Conservation (phyloP, 1,140 invertebrate genomes). For the Penaeus indicus region DNA sequence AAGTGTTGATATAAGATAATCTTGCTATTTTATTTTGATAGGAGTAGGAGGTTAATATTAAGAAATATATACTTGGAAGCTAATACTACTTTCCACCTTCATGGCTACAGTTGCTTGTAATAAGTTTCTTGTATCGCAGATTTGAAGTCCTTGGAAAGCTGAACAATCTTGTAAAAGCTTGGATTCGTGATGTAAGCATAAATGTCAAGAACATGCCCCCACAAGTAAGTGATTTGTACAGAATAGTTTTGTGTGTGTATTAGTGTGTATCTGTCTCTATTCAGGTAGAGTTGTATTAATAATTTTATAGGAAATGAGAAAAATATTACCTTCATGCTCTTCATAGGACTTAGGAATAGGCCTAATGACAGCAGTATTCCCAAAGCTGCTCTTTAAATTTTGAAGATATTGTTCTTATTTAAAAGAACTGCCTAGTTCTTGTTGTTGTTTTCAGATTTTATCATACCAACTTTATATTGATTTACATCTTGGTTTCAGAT, state of each 20-base stretch:
- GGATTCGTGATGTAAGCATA: conserved; percentile 91
- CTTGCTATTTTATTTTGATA: too few relatives aligned
- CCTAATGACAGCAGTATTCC: neutral
- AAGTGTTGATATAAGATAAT: too few relatives aligned
- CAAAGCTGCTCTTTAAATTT: neutral
- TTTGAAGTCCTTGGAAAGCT: conserved; percentile 81
- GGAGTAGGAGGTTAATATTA: too few relatives aligned
- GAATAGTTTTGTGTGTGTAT: conserved; percentile 70
- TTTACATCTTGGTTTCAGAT: conserved; percentile 41
- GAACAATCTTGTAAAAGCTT: conserved; percentile 90
- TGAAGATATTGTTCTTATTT: too few relatives aligned
- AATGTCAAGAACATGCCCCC: conserved; percentile 86
- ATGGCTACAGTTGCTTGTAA: neutral
- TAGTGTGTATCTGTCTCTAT: neutral
- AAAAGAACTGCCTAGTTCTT: too few relatives aligned
- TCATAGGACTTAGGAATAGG: neutral
- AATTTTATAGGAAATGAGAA: neutral
- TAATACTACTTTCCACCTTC: too few relatives aligned
- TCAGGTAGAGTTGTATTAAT: neutral
- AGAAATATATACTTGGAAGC: too few relatives aligned
- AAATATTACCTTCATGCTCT: too few relatives aligned
- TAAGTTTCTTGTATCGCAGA: conserved; percentile 67
- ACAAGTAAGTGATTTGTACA: conserved; percentile 68
- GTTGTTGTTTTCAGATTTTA: too few relatives aligned
- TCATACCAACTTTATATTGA: too few relatives aligned